A percentile compares a stretch with the other conserved stretches of the same genome.
These are phyloP conservation scores for Leuctra nigra DNA, from an alignment of 2,888 invertebrate species.

Conservation along the genomic window DNA sequence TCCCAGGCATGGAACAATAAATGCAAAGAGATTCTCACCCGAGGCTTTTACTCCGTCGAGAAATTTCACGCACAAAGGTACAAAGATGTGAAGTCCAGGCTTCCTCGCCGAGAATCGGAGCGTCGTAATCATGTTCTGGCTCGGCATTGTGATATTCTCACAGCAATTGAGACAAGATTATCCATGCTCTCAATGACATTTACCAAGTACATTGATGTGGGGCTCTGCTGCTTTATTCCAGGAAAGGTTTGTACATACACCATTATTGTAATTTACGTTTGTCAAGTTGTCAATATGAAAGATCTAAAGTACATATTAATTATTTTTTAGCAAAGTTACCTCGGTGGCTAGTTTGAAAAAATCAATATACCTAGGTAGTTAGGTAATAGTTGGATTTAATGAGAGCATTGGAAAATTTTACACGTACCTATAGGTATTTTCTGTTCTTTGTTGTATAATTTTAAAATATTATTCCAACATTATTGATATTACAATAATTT, in stretches of 20 bases:
- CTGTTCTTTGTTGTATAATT: no score
- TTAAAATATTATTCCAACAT: no score
- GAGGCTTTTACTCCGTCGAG: conserved; percentile 76
- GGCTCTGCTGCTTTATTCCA: conserved; percentile 86
- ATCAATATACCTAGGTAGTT: no score
- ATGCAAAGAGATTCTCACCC: conserved; percentile 68
- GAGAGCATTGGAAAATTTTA: no score
- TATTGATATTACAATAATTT: no score
- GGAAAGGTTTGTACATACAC: conserved; percentile 68
- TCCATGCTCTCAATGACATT: conserved; percentile 93
- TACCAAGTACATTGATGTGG: conserved; percentile 76
- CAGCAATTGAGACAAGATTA: conserved; percentile 83
- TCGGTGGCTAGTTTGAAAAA: background rate
- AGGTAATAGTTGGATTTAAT: no score
- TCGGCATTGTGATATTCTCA: conserved; percentile 83
- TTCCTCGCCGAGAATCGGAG: conserved; percentile 86
- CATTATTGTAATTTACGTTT: no score
- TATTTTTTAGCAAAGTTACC: no score
- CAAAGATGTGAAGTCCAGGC: conserved; percentile 69
- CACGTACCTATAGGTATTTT: conserved; percentile 18
- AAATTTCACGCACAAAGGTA: conserved; percentile 66
- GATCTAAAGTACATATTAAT: no score
- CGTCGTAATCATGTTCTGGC: conserved; percentile 76
- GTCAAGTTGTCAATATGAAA: no score
- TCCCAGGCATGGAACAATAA: conserved; percentile 68